Evolutionary conservation across 2,888 invertebrate species (phyloP).

Genomic region (Drosophila nr. perissopoda): DNA sequence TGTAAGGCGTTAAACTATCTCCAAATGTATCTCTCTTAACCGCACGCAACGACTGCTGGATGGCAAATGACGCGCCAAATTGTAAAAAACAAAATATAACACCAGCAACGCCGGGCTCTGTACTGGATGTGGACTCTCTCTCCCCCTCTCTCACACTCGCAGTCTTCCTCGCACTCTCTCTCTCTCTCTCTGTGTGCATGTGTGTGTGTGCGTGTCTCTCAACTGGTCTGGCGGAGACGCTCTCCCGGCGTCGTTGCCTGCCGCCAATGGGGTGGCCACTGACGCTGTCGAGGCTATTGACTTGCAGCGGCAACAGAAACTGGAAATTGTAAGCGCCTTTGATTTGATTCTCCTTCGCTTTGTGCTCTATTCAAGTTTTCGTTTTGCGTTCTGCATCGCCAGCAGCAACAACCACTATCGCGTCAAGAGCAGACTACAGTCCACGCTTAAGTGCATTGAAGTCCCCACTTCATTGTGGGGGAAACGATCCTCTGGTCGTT

Average conservation of each 20-base stretch:
- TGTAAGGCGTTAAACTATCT: constrained; percentile 25
- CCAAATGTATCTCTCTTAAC: constrained; percentile 50
- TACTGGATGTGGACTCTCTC: constrained; percentile 47
- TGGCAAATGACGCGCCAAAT: constrained; percentile 80
- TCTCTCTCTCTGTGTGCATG: neutral
- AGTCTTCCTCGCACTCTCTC: neutral
- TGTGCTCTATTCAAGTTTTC: constrained; percentile 48
- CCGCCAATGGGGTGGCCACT: constrained; percentile 56
- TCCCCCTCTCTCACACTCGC: constrained; percentile 12
- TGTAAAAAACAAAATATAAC: constrained; percentile 37
- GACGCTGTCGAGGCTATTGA: constrained; percentile 69
- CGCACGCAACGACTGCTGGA: constrained; percentile 69
- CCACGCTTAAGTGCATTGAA: constrained; percentile 14
- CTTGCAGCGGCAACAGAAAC: constrained; percentile 63
- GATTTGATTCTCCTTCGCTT: constrained; percentile 36
- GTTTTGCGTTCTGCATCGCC: constrained; percentile 32
- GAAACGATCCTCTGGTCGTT: constrained; percentile 36
- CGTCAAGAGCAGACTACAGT: constrained; percentile 28
- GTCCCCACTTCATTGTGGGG: constrained; percentile 6
- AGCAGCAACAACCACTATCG: constrained; percentile 9
- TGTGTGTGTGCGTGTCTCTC: constrained; percentile 10
- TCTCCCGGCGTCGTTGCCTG: constrained; percentile 39
- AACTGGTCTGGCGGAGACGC: constrained; percentile 48
- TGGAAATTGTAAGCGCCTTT: constrained; percentile 65
- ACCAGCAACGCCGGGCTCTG: constrained; percentile 64